Percentiles rank a stretch among this genome's conserved stretches.
phyloP scores from a whole-genome alignment of 2,113 vertebrate genomes.

The Chaetodon auriga region DNA sequence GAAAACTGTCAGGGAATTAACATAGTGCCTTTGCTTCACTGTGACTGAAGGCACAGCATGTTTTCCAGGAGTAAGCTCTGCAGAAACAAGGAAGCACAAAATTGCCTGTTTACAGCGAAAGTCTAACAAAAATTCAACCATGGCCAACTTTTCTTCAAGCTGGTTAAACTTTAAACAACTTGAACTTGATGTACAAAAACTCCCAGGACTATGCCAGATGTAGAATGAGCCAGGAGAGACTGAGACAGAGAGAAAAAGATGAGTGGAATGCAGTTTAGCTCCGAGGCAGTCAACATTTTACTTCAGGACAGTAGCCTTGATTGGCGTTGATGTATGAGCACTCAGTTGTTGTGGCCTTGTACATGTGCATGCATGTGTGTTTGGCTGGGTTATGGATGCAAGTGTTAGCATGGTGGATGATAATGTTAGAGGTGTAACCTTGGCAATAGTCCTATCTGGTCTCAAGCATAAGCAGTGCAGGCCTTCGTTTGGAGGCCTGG shows the following conservation, averaged over 20 bases:
- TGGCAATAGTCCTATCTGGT: slow-evolving; percentile 59
- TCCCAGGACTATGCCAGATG: background rate
- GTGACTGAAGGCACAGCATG: background rate
- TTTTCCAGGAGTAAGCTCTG: slow-evolving; percentile 3
- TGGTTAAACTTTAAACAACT: slow-evolving; percentile 11
- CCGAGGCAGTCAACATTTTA: slow-evolving; percentile 30
- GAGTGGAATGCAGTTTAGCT: slow-evolving; percentile 45
- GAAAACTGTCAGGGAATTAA: background rate
- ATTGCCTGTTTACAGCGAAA: slow-evolving; percentile 14
- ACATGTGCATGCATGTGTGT: background rate
- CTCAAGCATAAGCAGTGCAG: slow-evolving; percentile 32
- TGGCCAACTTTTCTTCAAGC: background rate
- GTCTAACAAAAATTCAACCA: background rate
- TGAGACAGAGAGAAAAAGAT: background rate
- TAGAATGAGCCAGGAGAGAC: background rate
- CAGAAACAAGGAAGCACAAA: slow-evolving; percentile 20
- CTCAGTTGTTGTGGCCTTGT: slow-evolving; percentile 25
- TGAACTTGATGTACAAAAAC: slow-evolving; percentile 19
- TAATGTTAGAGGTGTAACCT: slow-evolving; percentile 41
- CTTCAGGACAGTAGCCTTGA: slow-evolving; percentile 23
- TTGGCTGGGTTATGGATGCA: slow-evolving; percentile 20
- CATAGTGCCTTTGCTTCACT: background rate
- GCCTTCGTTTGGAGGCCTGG: slow-evolving; percentile 10
- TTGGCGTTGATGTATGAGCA: background rate
- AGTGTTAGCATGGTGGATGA: slow-evolving; percentile 26